Evolutionary conservation across 1,140 invertebrate species (phyloP).

Genomic region (Chelonus insularis): DNA sequence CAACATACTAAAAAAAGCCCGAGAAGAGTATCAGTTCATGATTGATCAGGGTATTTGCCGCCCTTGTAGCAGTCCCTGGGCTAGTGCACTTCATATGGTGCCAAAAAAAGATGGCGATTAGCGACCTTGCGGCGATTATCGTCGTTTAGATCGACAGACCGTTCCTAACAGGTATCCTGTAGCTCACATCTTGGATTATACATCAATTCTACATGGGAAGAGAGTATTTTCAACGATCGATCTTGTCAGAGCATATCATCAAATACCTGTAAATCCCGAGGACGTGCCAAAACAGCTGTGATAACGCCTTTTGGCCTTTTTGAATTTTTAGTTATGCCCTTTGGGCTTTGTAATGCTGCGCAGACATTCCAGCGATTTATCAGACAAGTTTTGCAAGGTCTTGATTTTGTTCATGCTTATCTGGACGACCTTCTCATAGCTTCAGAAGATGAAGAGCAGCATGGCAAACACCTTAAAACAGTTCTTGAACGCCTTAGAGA

Average conservation of each 20-base stretch:
- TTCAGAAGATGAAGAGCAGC: constrained; percentile 37
- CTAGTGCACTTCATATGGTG: constrained; percentile 51
- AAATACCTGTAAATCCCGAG: constrained; percentile 32
- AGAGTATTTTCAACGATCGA: constrained; percentile 54
- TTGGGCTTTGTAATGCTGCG: constrained; percentile 56
- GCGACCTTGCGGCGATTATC: constrained; percentile 50
- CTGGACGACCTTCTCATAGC: constrained; percentile 37
- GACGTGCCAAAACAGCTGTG: constrained; percentile 46
- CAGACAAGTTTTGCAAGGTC: constrained; percentile 28
- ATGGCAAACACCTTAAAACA: constrained; percentile 28
- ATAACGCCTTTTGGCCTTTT: constrained; percentile 44
- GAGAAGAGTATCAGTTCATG: constrained; percentile 38
- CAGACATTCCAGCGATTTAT: constrained; percentile 58
- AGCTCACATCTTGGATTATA: constrained; percentile 30
- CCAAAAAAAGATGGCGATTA: constrained; percentile 46
- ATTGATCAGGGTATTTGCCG: constrained; percentile 35
- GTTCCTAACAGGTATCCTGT: constrained; percentile 45
- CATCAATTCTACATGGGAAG: constrained; percentile 22
- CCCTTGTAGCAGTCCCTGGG: constrained; percentile 48
- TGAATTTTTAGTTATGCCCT: constrained; percentile 49
- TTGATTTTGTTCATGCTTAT: constrained; percentile 37
- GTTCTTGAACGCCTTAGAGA: constrained; percentile 35
- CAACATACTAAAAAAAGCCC: constrained; percentile 28
- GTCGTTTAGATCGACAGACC: constrained; percentile 46
- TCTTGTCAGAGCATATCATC: constrained; percentile 53